phyloP scores from a whole-genome alignment of 2,113 vertebrate genomes.

The Chauna torquata region DNA sequence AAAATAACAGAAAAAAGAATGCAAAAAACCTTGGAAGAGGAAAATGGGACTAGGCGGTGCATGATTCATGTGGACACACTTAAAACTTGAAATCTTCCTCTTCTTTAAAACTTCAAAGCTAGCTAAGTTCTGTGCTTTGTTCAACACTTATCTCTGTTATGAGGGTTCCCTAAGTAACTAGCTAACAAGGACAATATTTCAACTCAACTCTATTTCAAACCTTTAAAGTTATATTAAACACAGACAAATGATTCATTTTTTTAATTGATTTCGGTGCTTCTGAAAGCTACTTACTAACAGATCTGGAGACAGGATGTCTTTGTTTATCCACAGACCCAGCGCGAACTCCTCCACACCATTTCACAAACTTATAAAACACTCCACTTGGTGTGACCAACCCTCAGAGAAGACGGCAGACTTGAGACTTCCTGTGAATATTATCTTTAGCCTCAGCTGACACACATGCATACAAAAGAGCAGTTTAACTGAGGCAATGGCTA shows the following conservation, averaged over 20 bases:
- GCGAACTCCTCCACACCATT: neutral
- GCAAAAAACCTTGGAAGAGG: neutral
- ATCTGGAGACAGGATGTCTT: slow-evolving; percentile 49
- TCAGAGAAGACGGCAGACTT: neutral
- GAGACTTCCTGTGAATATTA: neutral
- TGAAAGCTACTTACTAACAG: slow-evolving; percentile 19
- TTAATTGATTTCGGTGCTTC: neutral
- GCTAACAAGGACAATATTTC: neutral
- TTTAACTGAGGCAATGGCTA: neutral
- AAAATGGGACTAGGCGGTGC: neutral
- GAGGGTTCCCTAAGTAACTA: neutral
- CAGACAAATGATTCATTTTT: neutral
- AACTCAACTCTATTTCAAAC: neutral
- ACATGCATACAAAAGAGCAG: neutral
- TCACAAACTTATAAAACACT: neutral
- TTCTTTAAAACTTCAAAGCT: neutral
- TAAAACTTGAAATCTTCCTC: neutral
- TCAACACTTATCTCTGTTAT: neutral
- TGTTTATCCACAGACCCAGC: neutral
- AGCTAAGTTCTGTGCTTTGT: neutral
- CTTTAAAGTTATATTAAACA: slow-evolving; percentile 8
- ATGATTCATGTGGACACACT: neutral
- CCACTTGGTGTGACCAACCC: neutral
- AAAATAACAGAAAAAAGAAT: neutral
- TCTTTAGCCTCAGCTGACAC: neutral